Evolutionary conservation across 1,140 invertebrate genomes (phyloP).

Genomic region (Odontomachus brunneus): DNA sequence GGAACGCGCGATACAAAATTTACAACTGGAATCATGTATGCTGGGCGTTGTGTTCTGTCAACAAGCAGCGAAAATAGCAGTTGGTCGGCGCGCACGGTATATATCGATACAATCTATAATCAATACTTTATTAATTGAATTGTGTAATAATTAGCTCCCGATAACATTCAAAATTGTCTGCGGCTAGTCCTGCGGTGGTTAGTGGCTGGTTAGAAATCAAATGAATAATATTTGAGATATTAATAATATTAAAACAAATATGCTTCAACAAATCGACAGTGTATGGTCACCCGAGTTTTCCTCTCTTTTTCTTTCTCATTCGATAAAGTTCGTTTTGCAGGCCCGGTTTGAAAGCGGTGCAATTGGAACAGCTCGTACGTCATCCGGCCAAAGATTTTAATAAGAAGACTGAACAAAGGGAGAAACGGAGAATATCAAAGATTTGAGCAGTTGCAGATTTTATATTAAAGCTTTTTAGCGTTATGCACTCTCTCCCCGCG

Average conservation of each 20-base stretch:
- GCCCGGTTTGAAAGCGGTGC: not conserved
- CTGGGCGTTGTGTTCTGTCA: not conserved
- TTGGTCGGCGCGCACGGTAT: no score
- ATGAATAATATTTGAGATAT: slow-evolving; percentile 1
- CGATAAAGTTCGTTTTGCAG: not conserved
- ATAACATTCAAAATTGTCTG: slow-evolving; percentile 17
- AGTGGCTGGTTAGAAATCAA: slow-evolving; percentile 28
- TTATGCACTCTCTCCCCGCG: not conserved
- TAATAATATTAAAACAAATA: no score
- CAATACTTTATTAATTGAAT: slow-evolving; percentile 43
- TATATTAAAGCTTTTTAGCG: slow-evolving; percentile 47
- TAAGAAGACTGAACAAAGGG: slow-evolving; percentile 34
- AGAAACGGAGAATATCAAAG: slow-evolving; percentile 31
- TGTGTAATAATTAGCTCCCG: slow-evolving; percentile 10
- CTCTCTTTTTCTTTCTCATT: no score
- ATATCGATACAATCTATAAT: slow-evolving; percentile 9
- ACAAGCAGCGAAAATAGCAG: not conserved
- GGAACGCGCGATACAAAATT: slow-evolving; percentile 37
- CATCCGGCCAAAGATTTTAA: slow-evolving; percentile 39
- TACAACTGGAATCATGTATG: slow-evolving; percentile 25
- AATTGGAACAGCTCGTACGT: slow-evolving; percentile 23
- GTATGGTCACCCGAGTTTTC: not conserved
- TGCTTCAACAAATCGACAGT: no score
- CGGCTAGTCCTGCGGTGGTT: not conserved
- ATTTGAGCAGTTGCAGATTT: slow-evolving; percentile 53